Evolutionary conservation across 2,113 vertebrate genomes (phyloP).

Genomic region (Strigops habroptila): DNA sequence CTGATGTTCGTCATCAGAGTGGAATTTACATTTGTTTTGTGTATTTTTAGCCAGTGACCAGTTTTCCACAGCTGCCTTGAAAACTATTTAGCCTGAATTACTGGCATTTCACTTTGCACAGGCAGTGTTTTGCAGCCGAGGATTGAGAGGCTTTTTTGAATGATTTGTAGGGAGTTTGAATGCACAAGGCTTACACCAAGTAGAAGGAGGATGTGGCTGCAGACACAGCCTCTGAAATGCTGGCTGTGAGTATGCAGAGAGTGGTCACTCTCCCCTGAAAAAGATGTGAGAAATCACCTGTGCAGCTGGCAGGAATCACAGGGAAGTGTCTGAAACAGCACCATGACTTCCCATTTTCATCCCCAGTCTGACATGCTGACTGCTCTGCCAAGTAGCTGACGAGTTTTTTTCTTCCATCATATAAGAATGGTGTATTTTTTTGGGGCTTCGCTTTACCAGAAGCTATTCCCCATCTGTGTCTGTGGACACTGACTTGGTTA

Average conservation of each 20-base stretch:
- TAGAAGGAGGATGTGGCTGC: background rate
- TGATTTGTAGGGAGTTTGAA: background rate
- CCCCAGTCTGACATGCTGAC: background rate
- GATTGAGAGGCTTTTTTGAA: background rate
- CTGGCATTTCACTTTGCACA: background rate
- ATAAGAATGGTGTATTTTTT: background rate
- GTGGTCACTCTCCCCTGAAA: background rate
- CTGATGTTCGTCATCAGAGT: background rate
- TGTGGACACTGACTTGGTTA: background rate
- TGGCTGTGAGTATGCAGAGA: background rate
- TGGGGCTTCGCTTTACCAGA: background rate
- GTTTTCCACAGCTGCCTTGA: conserved; percentile 44
- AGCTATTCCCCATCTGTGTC: background rate
- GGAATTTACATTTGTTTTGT: conserved; percentile 55
- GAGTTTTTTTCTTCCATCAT: background rate
- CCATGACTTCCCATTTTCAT: background rate
- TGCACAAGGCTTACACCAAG: background rate
- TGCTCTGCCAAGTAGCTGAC: background rate
- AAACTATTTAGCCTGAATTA: conserved; percentile 31
- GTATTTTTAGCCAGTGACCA: conserved; percentile 34
- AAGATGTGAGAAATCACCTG: background rate
- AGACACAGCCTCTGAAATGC: background rate
- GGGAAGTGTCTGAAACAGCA: background rate
- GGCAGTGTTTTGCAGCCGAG: background rate
- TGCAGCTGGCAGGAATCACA: background rate